Percentiles rank a stretch among this genome's conserved stretches.
These are phyloP conservation scores for Drosophila longiperda DNA, from an alignment of 2,888 invertebrate species.

Conservation along the genomic window DNA sequence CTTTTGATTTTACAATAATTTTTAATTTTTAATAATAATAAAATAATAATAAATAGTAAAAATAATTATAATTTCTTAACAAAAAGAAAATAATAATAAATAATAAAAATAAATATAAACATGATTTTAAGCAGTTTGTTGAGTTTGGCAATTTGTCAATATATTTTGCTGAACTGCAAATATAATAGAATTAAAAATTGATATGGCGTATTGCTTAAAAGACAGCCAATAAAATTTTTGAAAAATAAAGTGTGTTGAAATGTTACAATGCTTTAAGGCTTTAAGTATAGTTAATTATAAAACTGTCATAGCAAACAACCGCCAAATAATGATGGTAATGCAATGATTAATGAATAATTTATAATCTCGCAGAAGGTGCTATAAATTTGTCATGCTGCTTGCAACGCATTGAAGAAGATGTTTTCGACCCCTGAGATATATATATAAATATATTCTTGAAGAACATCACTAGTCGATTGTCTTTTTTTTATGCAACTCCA, in stretches of 20 bases:
- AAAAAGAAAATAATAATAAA: too few species aligned
- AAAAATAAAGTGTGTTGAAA: fast-evolving
- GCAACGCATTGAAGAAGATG: neutral
- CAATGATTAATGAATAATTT: neutral
- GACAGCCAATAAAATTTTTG: neutral
- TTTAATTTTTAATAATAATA: neutral
- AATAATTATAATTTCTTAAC: neutral
- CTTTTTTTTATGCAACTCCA: neutral
- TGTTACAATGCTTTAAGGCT: neutral
- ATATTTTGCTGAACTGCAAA: neutral
- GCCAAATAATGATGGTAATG: neutral
- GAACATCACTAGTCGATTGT: neutral
- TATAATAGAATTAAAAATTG: neutral
- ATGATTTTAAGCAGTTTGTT: neutral
- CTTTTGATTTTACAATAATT: neutral
- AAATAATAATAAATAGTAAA: too few species aligned
- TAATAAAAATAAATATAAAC: neutral
- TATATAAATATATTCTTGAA: neutral
- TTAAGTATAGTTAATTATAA: neutral
- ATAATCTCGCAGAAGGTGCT: neutral
- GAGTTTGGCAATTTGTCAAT: neutral
- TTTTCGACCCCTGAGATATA: too few species aligned
- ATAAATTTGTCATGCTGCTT: neutral
- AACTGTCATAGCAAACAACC: neutral
- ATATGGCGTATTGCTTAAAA: neutral